Percentiles rank a stretch among this genome's conserved stretches.
phyloP scores from a whole-genome alignment of 2,113 vertebrate genomes.

The Poeciliopsis occidentalis region DNA sequence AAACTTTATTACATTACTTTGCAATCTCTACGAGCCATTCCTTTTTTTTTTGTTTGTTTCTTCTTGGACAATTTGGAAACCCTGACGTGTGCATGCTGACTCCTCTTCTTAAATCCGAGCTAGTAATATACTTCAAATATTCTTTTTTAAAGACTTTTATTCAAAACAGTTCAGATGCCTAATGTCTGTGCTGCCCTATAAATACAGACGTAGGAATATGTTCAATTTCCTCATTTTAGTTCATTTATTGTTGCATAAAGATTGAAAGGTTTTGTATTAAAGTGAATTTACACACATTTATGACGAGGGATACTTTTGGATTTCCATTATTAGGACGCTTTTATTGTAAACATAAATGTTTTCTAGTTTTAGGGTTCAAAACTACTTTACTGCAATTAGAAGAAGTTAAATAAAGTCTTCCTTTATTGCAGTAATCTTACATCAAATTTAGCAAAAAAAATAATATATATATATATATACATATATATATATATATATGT shows the following conservation, averaged over 20 bases:
- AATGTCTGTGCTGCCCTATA: not conserved
- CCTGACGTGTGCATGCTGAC: not conserved
- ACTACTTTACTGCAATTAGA: too few species aligned
- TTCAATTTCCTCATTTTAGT: not conserved
- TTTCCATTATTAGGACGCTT: too few species aligned
- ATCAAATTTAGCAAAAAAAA: not conserved
- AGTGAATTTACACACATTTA: too few species aligned
- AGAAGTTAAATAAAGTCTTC: too few species aligned
- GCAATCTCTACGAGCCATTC: slow-evolving; percentile 19
- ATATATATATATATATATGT: too few species aligned
- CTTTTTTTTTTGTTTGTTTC: slow-evolving; percentile 17
- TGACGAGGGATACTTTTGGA: too few species aligned
- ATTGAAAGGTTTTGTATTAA: not conserved
- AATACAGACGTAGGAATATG: not conserved
- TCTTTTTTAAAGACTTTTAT: not conserved
- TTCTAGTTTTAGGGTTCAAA: too few species aligned
- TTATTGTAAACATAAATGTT: too few species aligned
- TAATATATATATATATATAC: too few species aligned
- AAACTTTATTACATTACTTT: slow-evolving; percentile 36
- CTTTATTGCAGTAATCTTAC: not conserved
- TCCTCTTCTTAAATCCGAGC: too few species aligned
- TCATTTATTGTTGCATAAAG: not conserved
- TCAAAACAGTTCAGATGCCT: not conserved
- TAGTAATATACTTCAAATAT: too few species aligned
- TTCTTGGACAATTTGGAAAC: not conserved